Conservation (phyloP, 2,113 vertebrate genomes). For the Astatotilapia flaviijosephi region DNA sequence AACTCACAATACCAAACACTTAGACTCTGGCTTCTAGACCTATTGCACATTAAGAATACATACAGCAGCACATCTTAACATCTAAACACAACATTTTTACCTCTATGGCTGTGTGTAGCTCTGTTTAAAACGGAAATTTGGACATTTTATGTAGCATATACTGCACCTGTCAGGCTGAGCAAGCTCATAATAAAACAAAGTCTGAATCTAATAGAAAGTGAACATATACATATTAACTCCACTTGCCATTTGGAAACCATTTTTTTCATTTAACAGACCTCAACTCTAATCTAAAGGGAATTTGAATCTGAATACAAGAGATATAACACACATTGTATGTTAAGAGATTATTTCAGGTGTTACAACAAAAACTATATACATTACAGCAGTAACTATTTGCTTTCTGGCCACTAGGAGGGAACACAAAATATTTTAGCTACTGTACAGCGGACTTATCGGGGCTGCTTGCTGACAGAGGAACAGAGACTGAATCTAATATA, state of each 20-base stretch:
- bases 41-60: not conserved
- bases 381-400: not conserved
- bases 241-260: not conserved
- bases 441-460: fast-evolving
- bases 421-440: not conserved
- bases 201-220: not conserved
- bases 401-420: not conserved
- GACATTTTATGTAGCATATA: not conserved
- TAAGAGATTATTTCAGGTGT: not conserved
- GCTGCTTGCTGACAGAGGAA: not conserved
- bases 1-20: not conserved
- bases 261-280: not conserved
- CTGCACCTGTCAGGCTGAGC: not conserved
- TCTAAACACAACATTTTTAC: not conserved
- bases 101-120: not conserved
- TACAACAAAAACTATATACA: not conserved
- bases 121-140: not conserved
- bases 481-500: not conserved
- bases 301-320: not conserved
- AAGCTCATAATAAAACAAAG: not conserved
- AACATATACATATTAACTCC: not conserved
- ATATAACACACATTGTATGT: not conserved
- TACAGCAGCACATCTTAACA: not conserved
- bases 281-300: not conserved
- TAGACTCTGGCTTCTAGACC: not conserved